Evolutionary conservation across 2,888 invertebrate genomes (phyloP).

Genomic region (Tortricodes alternella): DNA sequence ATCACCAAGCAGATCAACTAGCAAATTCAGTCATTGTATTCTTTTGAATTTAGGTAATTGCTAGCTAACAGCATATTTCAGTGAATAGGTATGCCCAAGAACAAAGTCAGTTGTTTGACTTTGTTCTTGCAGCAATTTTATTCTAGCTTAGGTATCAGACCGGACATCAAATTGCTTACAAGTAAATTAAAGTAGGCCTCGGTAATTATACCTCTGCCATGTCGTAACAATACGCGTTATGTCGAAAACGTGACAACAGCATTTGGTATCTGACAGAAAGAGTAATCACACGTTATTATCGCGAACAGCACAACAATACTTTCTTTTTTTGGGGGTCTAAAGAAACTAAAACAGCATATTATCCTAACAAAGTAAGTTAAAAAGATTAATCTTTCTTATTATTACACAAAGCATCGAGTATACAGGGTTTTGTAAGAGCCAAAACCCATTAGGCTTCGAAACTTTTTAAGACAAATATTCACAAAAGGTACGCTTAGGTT

Average conservation of each 20-base stretch:
- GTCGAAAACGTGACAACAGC: constrained; percentile 52
- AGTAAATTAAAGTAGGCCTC: constrained; percentile 25
- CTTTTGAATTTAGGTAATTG: too few species aligned
- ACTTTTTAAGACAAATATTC: constrained; percentile 24
- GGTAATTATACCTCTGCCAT: constrained; percentile 38
- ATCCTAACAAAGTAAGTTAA: constrained; percentile 13
- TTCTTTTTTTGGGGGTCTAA: constrained; percentile 33
- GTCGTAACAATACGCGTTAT: constrained; percentile 41
- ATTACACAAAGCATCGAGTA: constrained; percentile 6
- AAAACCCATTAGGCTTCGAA: constrained; percentile 23
- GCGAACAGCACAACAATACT: constrained; percentile 34
- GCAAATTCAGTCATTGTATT: too few species aligned
- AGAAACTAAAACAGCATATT: constrained; percentile 13
- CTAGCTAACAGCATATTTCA: background rate
- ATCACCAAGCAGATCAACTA: too few species aligned
- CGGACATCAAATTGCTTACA: constrained; percentile 22
- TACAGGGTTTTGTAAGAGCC: constrained; percentile 30
- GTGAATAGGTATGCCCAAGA: background rate
- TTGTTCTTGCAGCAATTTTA: constrained; percentile 8
- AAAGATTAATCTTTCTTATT: constrained; percentile 28
- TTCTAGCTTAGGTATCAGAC: constrained; percentile 20
- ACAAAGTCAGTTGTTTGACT: background rate
- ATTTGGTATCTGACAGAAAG: constrained; percentile 43
- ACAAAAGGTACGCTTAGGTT: too few species aligned
- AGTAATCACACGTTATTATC: constrained; percentile 43